Percentiles rank a stretch among this genome's conserved stretches.
Conservation (phyloP, 2,888 invertebrate species). For the Strigamia transsilvanica region DNA sequence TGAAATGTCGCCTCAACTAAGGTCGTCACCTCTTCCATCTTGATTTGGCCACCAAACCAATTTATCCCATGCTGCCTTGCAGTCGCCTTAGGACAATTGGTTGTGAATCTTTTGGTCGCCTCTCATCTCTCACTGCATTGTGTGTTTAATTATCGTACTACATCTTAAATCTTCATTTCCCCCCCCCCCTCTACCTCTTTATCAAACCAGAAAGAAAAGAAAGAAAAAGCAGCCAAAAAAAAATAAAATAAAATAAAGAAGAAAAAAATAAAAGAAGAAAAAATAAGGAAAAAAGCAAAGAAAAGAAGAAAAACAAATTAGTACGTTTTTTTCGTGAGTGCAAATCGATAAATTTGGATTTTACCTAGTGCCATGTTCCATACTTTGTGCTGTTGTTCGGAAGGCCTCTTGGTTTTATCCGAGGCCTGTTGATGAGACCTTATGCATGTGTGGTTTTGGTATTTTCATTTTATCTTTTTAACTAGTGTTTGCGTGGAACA, state of each 20-base stretch:
- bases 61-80: slow-evolving; percentile 46
- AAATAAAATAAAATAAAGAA: not conserved
- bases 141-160: slow-evolving; percentile 20
- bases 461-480: slow-evolving; percentile 28
- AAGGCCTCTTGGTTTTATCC: slow-evolving; percentile 46
- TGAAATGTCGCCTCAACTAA: slow-evolving; percentile 37
- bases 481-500: not conserved
- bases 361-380: slow-evolving; percentile 34
- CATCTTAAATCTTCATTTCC: not conserved
- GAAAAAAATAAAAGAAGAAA: not conserved
- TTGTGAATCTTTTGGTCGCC: slow-evolving; percentile 43
- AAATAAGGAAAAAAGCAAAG: not conserved
- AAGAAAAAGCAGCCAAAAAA: not conserved
- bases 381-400: slow-evolving; percentile 18
- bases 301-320: slow-evolving; percentile 12
- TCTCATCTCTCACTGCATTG: slow-evolving; percentile 1
- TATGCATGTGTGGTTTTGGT: not conserved
- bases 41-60: slow-evolving; percentile 45
- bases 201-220: not conserved
- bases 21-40: slow-evolving; percentile 45
- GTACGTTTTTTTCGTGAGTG: slow-evolving; percentile 2
- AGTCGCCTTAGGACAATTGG: slow-evolving; percentile 49
- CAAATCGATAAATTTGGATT: slow-evolving; percentile 24
- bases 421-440: slow-evolving; percentile 38
- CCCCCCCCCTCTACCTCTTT: not conserved